Percentiles rank a stretch among this genome's conserved stretches.
Evolutionary conservation across 2,797 vertebrate genomes (phyloP).

Genomic region (Botia kubotai): DNA sequence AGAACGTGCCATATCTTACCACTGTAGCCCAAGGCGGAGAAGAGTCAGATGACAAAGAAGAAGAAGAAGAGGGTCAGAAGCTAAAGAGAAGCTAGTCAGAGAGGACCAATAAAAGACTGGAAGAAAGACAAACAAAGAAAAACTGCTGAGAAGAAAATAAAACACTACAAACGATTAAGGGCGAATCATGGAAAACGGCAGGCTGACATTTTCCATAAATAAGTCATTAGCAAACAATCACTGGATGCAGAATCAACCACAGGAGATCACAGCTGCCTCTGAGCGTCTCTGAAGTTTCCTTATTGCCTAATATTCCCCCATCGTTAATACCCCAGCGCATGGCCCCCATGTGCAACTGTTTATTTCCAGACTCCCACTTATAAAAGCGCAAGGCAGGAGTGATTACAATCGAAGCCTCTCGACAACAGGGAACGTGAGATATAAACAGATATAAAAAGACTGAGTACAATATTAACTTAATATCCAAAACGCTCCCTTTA

Average conservation of each 20-base stretch:
- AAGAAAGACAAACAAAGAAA: conserved; percentile 37
- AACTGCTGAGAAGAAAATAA: conserved; percentile 12
- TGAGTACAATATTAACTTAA: conserved; percentile 45
- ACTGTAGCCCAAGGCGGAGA: conserved; percentile 8
- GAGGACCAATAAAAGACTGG: conserved; percentile 26
- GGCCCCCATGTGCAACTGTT: conserved; percentile 27
- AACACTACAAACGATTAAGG: conserved; percentile 40
- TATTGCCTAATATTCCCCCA: not conserved
- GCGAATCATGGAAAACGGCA: conserved; percentile 55
- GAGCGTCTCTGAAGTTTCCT: conserved; percentile 2
- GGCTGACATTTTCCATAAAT: conserved; percentile 66
- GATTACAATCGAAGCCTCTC: conserved; percentile 38
- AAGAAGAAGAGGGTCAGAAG: conserved; percentile 11
- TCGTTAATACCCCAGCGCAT: conserved; percentile 10
- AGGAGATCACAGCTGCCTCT: conserved; percentile 19
- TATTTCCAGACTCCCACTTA: conserved; percentile 48
- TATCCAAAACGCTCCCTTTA: conserved; percentile 46
- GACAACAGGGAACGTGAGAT: not conserved
- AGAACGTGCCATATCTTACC: conserved; percentile 49
- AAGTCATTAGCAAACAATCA: conserved; percentile 59
- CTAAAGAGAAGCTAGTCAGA: conserved; percentile 33
- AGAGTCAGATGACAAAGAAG: conserved; percentile 26
- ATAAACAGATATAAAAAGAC: not conserved
- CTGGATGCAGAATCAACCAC: conserved; percentile 63
- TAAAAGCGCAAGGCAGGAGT: conserved; percentile 49